These are phyloP conservation scores for Aulostomus chinensis DNA, from an alignment of 2,797 vertebrate species.

Conservation along the genomic window DNA sequence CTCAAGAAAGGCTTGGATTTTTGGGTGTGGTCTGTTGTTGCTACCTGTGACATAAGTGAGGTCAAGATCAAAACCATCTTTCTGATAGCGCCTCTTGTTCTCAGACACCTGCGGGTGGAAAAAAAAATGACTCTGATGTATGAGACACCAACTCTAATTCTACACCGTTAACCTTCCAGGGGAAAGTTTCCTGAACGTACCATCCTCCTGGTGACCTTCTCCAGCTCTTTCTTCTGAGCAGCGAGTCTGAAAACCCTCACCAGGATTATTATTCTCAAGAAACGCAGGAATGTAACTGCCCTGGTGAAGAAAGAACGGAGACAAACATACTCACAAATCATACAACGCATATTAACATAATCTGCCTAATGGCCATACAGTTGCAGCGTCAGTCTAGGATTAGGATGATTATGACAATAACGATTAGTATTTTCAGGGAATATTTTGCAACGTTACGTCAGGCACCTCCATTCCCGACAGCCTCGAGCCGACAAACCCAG, in stretches of 20 bases:
- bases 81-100: slow-evolving; percentile 94
- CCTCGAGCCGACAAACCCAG: too few relatives aligned
- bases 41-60: slow-evolving; percentile 95
- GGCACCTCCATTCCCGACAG: too few relatives aligned
- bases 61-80: slow-evolving; percentile 95
- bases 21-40: too few relatives aligned
- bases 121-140: not conserved
- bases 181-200: slow-evolving; percentile 74
- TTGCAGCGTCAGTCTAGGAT: too few relatives aligned
- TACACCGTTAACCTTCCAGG: not conserved
- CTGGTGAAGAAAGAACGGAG: slow-evolving; percentile 62
- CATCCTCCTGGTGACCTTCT: slow-evolving; percentile 90
- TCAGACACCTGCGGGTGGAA: slow-evolving; percentile 88
- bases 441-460: too few relatives aligned
- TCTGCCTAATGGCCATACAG: too few relatives aligned
- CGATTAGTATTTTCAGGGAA: too few relatives aligned
- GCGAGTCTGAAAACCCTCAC: slow-evolving; percentile 89
- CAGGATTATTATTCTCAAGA: slow-evolving; percentile 88
- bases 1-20: too few relatives aligned
- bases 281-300: slow-evolving; percentile 80
- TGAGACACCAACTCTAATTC: not conserved
- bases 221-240: slow-evolving; percentile 88
- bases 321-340: too few relatives aligned
- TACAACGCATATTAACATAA: too few relatives aligned
- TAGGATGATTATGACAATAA: too few relatives aligned